Evolutionary conservation across 2,888 invertebrate genomes (phyloP), one percentile per base, ranked within the genome.

Genomic region (Nomada goodeniana): DNA sequence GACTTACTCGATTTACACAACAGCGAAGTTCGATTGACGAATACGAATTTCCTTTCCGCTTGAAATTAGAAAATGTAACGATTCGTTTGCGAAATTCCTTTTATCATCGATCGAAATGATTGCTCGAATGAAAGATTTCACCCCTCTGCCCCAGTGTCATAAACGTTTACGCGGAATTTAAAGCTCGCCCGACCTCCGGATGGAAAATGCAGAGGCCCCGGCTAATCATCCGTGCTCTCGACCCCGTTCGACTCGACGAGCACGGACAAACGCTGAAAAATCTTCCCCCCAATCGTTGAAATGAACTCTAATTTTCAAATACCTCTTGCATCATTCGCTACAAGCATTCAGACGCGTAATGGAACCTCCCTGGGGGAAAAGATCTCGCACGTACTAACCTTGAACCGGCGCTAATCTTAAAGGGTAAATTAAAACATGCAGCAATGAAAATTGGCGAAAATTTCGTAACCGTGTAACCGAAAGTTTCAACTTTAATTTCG

Each of bases 141-240:
- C 47, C 47, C 0, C 55, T 36, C 10, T 55, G 4, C n/a, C 23
- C 10, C 23, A 2, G n/a, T 52, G 53, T 61, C 61, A 68, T 36
- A 53, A 78, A 68, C 76, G 76, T 76, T 80, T 80, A 70, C 79
- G 44, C 44, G 53, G 44, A 52, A 68, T 80, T 57, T 57, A 67
- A 59, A 57, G 73, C 50, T 59, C 63, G 23, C 57, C 57, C 63
- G 67, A 68, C 65, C 68, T 57, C 53, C 53, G 57, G 61, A 75
- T 68, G 71, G 65, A 20, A 68, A 13, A 61, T 67, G 52, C 67
- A 68, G 63, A 73, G 55, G 61, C 74, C 60, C 59, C 47, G 74
- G 70, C 71, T 75, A 80, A 80, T 89, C 88, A 89, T 89, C 86
- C 88, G 84, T 84, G 70, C 81, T 82, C 86, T 87, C 88, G 90